These are phyloP conservation scores for Episyrphus balteatus DNA, from an alignment of 1,140 invertebrate genomes.

Conservation along the genomic window DNA sequence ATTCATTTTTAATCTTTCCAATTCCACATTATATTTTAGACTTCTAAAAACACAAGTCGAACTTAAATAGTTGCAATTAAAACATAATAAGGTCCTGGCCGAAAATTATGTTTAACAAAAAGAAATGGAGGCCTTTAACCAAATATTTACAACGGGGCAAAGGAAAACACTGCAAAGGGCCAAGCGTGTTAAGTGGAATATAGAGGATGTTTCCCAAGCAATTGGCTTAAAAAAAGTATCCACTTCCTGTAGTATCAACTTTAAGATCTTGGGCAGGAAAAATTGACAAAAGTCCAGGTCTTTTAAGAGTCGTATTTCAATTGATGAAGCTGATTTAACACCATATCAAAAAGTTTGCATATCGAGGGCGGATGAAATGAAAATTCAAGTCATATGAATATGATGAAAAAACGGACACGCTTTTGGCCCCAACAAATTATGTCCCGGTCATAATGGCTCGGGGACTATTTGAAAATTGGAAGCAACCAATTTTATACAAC, in stretches of 20 bases:
- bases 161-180: neutral
- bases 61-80: too few species aligned
- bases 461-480: constrained; percentile 20
- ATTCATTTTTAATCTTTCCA: too few species aligned
- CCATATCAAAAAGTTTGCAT: constrained; percentile 7
- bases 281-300: neutral
- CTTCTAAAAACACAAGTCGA: too few species aligned
- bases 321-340: neutral
- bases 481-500: constrained; percentile 21
- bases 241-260: neutral
- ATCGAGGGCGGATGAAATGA: constrained; percentile 11
- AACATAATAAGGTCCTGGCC: too few species aligned
- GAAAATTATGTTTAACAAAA: too few species aligned
- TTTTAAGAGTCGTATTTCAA: neutral
- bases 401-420: constrained; percentile 7
- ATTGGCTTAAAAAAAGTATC: neutral
- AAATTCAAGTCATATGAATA: constrained; percentile 5
- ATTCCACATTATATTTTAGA: too few species aligned
- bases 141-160: neutral
- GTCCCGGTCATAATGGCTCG: constrained; percentile 19
- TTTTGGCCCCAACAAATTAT: constrained; percentile 5
- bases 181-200: neutral
- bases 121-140: neutral
- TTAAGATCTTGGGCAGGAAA: neutral
- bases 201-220: neutral